Percentiles rank a stretch among this genome's conserved stretches.
Evolutionary conservation across 2,113 vertebrate genomes (phyloP).

Genomic region (Hippocampus barbouri): DNA sequence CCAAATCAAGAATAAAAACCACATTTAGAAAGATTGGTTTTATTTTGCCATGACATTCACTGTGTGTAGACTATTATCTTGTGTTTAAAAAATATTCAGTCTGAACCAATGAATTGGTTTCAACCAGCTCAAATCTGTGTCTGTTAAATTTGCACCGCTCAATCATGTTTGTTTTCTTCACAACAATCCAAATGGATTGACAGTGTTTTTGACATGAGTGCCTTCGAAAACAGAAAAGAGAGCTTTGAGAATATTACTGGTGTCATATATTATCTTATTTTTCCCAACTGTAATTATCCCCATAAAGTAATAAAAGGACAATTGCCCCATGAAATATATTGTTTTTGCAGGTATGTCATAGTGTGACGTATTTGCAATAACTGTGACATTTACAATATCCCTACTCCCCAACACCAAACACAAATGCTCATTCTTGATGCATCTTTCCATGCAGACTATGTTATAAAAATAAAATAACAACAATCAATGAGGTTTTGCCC

Average conservation of each 20-base stretch:
- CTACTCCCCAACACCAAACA: not conserved
- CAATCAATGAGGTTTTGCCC: constrained; percentile 45
- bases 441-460: constrained; percentile 2
- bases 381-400: not conserved
- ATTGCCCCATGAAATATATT: not conserved
- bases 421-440: not conserved
- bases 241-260: not conserved
- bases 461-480: constrained; percentile 13
- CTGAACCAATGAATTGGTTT: not conserved
- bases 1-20: not conserved
- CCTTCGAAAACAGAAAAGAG: not conserved
- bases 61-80: not conserved
- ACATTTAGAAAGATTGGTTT: not conserved
- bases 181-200: not conserved
- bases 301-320: not conserved
- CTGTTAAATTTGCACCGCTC: not conserved
- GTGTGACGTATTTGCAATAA: not conserved
- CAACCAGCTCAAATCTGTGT: not conserved
- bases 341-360: not conserved
- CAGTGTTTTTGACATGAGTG: not conserved
- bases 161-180: no score
- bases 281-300: no score
- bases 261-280: not conserved
- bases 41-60: not conserved
- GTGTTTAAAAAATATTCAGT: not conserved